Evolutionary conservation across 1,140 invertebrate species (phyloP), one percentile per base, ranked within the genome.

Genomic region (Luehdorfia chinensis): DNA sequence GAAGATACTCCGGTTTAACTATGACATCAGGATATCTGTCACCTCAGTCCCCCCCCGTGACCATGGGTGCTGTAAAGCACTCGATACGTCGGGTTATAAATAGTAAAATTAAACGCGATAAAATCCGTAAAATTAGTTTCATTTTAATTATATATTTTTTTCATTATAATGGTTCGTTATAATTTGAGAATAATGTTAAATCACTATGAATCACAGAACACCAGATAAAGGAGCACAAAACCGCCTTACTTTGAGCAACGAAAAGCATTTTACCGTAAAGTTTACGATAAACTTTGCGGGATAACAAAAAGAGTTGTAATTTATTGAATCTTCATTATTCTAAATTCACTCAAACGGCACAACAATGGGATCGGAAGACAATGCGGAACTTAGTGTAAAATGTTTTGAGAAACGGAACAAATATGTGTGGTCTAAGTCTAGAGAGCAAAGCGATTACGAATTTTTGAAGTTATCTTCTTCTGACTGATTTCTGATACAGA

Each of bases 371-470:
- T 16, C 14, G 14, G 9, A 18, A 43, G 27, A 43, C 39, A 30
- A 43, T 30, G 39, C 39, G 9, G n/a, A 43, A 43, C 25, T 43
- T 30, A 16, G 25, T 16, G 25, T 28, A 16, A 30, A 43, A 43
- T 43, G 39, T 43, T 43, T 43, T 28, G 39, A 30, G 39, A 30
- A 28, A 30, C 6, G 27, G 15, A 43, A 43, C 30, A 30, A 43
- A 43, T 14, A 30, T 14, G 8, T 30, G 25, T 30, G 39, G 39
- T 43, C 39, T 18, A 43, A 43, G 4, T 27, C 1, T 12, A 1
- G 9, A 37, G 4, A 2, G 9, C n/a, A 12, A 5, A n/a, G 33
- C n/a, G 33, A 19, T 5, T 1, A 9, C 4, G n/a, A 7, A 21
- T 34, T 34, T 34, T 4, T 18, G 14, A 34, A 34, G 14, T 16